These are phyloP conservation scores for Sphecodes monilicornis DNA, from an alignment of 2,888 invertebrate genomes.

Conservation along the genomic window DNA sequence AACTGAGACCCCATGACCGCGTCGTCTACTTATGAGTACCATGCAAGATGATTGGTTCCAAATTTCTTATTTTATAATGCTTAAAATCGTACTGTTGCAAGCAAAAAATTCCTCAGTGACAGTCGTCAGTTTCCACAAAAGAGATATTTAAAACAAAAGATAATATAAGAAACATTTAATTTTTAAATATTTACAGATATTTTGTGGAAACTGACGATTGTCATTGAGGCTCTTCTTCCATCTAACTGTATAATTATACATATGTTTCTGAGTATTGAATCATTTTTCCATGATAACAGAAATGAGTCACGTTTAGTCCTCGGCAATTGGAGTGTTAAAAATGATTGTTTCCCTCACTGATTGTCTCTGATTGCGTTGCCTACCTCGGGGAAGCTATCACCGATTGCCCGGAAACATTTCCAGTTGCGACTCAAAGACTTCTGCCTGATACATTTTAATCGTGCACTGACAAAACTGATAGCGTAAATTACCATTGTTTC, in stretches of 20 bases:
- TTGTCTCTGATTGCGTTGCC: slow-evolving; percentile 21
- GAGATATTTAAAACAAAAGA: no score
- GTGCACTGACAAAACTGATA: background rate
- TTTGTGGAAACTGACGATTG: no score
- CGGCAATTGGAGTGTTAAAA: background rate
- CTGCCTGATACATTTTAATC: slow-evolving; percentile 17
- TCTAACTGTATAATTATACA: background rate
- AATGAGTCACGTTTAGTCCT: background rate
- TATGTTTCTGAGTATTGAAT: background rate
- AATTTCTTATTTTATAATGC: no score
- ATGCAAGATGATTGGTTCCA: no score
- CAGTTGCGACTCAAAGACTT: background rate
- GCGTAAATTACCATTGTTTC: slow-evolving; percentile 22
- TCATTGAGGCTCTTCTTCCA: background rate
- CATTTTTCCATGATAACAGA: background rate
- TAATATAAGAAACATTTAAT: background rate
- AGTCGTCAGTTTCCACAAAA: no score
- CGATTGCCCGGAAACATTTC: background rate
- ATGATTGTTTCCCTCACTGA: slow-evolving; percentile 17
- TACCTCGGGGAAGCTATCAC: slow-evolving; percentile 6
- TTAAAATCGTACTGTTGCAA: no score
- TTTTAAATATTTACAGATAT: no score
- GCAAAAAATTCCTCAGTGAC: no score
- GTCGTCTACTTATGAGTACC: no score
- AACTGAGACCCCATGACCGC: no score